Base-by-base conservation (phyloP, 2,797 vertebrate genomes). In the Varecia variegata region DNA sequence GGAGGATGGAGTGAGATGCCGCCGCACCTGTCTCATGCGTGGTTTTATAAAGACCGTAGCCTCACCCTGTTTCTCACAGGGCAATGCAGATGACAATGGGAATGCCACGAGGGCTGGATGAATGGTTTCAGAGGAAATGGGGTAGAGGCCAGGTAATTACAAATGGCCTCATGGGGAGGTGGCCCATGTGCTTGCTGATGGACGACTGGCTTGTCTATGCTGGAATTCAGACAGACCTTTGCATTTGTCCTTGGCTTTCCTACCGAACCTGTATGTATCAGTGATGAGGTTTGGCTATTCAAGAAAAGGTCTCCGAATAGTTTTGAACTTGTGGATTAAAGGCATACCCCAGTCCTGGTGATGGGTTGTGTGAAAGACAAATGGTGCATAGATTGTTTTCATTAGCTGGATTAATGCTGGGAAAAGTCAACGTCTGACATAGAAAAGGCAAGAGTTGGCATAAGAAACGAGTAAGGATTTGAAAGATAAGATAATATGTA, bases 301-400 rank as follows among this genome's bases (percentile, higher is more conserved):
- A 50, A 73, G 87, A 70, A 56, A 60, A 85, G 38, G 14, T 83
- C 68, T 79, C 68, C 82, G 43, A 35, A 35, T 70, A 32, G 25
- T 43, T 87, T 58, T 60, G 32, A 90, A 65, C 70, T 77, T 90
- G 38, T 7, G 65, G 13, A 81, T 52, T 43, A 65, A 85, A 81
- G 47, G 43, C 18, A 21, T 32, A 47, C 40, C 52, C 43, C 40
- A 47, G 3, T 90, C 30, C 58, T 12, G 10, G n/a, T 18, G 35
- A 32, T 9, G 38, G 43, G 54, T 30, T 62, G 7, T 45, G 14
- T 10, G 45, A 43, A 56, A 82, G 73, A 54, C 14, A 58, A 65
- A 76, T 20, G 77, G 30, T 52, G 10, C 3, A 0, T 18, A 38
- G 11, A 20, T 60, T 40, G 58, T 62, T 73, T 80, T 82, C 18